Percentiles rank a stretch among this genome's conserved stretches.
Conservation (phyloP, 2,113 vertebrate genomes). For the Electrona antarctica region DNA sequence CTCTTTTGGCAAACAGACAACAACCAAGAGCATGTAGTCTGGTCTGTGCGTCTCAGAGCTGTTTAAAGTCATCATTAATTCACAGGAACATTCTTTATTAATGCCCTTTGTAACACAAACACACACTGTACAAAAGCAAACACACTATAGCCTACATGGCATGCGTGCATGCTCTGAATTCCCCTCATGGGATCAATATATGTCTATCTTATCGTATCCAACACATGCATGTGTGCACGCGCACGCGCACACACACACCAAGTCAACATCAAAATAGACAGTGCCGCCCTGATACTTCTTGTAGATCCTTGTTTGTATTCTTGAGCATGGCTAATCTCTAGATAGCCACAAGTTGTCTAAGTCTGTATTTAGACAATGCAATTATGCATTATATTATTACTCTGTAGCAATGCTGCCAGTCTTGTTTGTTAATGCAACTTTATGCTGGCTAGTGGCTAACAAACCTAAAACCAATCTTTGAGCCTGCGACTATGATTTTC, state of each 20-base stretch:
- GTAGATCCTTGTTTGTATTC: constrained; percentile 23
- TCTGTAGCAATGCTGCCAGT: no score
- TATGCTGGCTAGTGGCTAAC: no score
- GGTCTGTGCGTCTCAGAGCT: constrained; percentile 4
- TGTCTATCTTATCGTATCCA: no score
- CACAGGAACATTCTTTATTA: constrained; percentile 36
- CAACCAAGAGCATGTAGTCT: neutral
- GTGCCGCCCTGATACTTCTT: constrained; percentile 1
- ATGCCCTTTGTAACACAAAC: constrained; percentile 4
- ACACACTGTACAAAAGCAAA: constrained; percentile 10
- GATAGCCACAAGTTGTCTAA: neutral
- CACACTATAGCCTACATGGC: neutral
- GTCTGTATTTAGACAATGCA: no score
- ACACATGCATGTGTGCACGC: no score
- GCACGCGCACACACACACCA: no score
- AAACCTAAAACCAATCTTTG: no score
- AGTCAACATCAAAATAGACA: neutral
- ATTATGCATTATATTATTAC: no score
- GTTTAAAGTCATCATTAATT: constrained; percentile 32
- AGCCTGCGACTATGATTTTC: no score
- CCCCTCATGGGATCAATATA: no score
- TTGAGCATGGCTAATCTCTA: neutral
- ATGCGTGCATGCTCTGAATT: neutral
- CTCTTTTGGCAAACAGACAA: neutral
- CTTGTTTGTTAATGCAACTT: no score